Evolutionary conservation across 92 coral and sea anemone genomes (phyloP), one percentile per base, ranked within the genome.

Genomic region (Parazoanthus darwini): DNA sequence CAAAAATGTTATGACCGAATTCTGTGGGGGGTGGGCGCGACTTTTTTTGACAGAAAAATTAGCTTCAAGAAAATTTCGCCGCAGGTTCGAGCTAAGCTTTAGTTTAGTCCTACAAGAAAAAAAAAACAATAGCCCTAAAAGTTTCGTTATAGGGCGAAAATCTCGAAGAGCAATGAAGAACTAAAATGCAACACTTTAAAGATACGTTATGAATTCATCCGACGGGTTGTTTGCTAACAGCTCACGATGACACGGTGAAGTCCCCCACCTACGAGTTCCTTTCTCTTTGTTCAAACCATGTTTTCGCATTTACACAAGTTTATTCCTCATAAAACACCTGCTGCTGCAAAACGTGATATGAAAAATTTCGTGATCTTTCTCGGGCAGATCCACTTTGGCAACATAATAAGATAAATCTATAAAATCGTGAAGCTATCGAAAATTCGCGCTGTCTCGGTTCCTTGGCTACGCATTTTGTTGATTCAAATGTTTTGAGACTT

Each of bases 381-480:
- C 51, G 51, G 51, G 36, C 78, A 74, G 23, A 74, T 6, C 79
- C n/a, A 15, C 79, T 76, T 65, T 25, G 37, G 46, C 37, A 66
- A 37, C 86, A 43, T 82, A 39, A 71, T 23, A 1, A 3, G 25
- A 29, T n/a, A 81, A 59, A 81, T 43, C 36, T 14, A 29, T 70
- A 38, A 23, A 50, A 68, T 13, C 59, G 59, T 54, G 59, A 15
- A 54, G 59, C 59, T 7, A 82, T 78, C 79, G 96, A 94, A 94
- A 94, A 85, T 93, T 94, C 95, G 93, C 93, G 96, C 93, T 94
- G 54, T 59, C 72, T 83, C 77, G 85, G 67, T 87, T 75, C 92
- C 89, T 79, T 85, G 94, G 89, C 89, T 92, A 89, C 90, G 65
- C 23, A 37, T 86, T 90, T 91, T 94, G 92, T 93, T 93, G 92